Conservation (phyloP, 1,140 invertebrate genomes). For the Drosophila pandora region DNA sequence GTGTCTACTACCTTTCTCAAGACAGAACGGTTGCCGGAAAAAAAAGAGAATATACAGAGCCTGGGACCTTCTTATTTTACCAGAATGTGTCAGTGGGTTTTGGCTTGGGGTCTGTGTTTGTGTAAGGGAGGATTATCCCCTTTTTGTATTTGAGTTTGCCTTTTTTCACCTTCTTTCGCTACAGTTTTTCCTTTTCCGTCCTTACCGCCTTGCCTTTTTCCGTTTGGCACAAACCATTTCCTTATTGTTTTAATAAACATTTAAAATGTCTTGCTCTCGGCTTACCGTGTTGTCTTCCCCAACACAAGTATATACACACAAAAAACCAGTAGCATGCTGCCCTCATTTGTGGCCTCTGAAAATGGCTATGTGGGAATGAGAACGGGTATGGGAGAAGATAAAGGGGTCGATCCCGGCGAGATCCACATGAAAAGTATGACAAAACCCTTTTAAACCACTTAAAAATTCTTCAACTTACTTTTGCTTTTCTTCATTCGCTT, state of each 20-base stretch:
- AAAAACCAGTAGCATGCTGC: constrained; percentile 59
- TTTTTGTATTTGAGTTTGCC: constrained; percentile 72
- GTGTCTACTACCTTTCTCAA: constrained; percentile 59
- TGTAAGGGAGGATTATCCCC: constrained; percentile 70
- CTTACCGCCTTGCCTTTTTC: constrained; percentile 19
- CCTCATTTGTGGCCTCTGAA: constrained; percentile 61
- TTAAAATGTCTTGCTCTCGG: constrained; percentile 79
- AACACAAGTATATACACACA: constrained; percentile 28
- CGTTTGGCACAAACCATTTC: constrained; percentile 73
- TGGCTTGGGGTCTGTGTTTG: constrained; percentile 34
- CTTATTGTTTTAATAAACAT: constrained; percentile 83
- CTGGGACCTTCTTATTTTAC: constrained; percentile 58
- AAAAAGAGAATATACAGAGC: constrained; percentile 47
- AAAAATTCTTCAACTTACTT: constrained; percentile 83
- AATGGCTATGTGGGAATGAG: background rate
- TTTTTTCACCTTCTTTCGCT: constrained; percentile 65
- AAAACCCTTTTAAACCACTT: constrained; percentile 83
- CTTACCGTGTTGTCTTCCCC: constrained; percentile 43
- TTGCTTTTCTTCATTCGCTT: constrained; percentile 79
- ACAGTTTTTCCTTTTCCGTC: constrained; percentile 42
- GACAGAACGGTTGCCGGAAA: constrained; percentile 56
- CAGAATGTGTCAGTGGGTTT: constrained; percentile 15
- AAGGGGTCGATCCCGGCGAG: constrained; percentile 27
- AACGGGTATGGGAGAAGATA: constrained; percentile 17
- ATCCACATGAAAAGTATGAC: constrained; percentile 78